Conservation (phyloP, 2,113 vertebrate genomes). For the Emydocephalus ijimae region DNA sequence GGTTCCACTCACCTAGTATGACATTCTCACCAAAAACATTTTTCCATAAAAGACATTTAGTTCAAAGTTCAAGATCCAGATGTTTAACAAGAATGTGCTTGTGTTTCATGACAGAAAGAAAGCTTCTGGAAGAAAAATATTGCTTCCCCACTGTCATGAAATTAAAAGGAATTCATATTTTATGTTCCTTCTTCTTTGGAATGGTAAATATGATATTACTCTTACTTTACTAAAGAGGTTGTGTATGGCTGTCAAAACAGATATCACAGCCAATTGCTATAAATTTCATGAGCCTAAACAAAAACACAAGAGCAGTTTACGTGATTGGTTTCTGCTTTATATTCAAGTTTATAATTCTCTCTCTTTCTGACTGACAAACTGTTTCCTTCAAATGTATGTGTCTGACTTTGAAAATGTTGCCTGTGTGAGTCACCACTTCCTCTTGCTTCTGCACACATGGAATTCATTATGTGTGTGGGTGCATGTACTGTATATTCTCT, state of each 20-base stretch:
- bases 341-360: not conserved
- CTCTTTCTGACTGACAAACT: not conserved
- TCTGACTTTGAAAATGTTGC: not conserved
- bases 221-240: conserved; percentile 11
- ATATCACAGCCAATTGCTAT: not conserved
- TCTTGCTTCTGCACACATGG: not conserved
- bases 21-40: not conserved
- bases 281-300: conserved; percentile 4
- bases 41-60: not conserved
- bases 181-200: not conserved
- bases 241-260: conserved; percentile 1
- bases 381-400: not conserved
- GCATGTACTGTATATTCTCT: not conserved
- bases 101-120: not conserved
- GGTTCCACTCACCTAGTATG: not conserved
- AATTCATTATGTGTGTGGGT: not conserved
- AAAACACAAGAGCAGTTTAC: not conserved
- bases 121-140: not conserved
- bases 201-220: conserved; percentile 16
- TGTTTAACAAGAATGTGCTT: not conserved
- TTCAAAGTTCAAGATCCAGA: not conserved
- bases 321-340: not conserved
- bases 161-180: conserved; percentile 16
- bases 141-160: not conserved
- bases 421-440: not conserved